A percentile compares a stretch with the other conserved stretches of the same genome.
These are phyloP conservation scores for Torymus texanus DNA, from an alignment of 2,888 invertebrate species.

Conservation along the genomic window DNA sequence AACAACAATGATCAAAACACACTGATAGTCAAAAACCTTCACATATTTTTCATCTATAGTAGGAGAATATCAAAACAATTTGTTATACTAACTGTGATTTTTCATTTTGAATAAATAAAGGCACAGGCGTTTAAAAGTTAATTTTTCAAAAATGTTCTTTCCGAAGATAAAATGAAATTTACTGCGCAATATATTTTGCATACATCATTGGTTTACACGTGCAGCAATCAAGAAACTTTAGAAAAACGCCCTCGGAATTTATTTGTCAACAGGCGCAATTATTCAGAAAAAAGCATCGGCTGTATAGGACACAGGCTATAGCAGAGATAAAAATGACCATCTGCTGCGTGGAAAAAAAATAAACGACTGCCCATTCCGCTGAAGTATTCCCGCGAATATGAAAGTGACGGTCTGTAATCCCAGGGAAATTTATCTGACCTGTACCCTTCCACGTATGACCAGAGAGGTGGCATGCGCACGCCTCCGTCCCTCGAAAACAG, in stretches of 20 bases:
- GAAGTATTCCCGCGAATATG: constrained; percentile 73
- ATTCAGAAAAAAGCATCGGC: constrained; percentile 16
- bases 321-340: constrained; percentile 25
- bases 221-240: background rate
- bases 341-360: constrained; percentile 60
- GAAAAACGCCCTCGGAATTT: constrained; percentile 9
- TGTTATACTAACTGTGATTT: too few species aligned
- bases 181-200: background rate
- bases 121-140: too few species aligned
- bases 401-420: constrained; percentile 73
- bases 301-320: background rate
- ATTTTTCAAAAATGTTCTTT: too few species aligned
- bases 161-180: background rate
- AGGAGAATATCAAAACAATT: too few species aligned
- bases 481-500: constrained; percentile 54
- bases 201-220: background rate
- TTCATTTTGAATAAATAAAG: too few species aligned
- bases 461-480: constrained; percentile 26
- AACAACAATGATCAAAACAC: too few species aligned
- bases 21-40: too few species aligned
- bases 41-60: too few species aligned
- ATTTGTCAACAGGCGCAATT: constrained; percentile 24
- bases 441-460: constrained; percentile 56
- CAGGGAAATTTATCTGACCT: constrained; percentile 71
- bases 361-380: constrained; percentile 68